Percentiles rank a stretch among this genome's conserved stretches.
phyloP scores from a whole-genome alignment of 1,140 invertebrate species.

The Drosophila obscura region DNA sequence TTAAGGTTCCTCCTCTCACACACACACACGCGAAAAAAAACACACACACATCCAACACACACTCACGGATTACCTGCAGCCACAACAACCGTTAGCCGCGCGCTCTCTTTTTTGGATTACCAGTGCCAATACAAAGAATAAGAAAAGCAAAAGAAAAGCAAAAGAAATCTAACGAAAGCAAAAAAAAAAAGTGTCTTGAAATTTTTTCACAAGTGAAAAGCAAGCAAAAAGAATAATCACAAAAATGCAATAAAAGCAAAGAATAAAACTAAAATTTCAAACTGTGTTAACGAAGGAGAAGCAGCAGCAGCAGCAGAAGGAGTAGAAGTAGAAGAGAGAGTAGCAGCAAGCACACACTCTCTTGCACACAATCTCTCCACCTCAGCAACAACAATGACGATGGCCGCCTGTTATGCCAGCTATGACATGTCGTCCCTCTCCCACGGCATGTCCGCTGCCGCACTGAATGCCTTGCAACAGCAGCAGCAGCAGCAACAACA shows the following conservation, averaged over 20 bases:
- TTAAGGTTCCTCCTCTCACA: constrained; percentile 78
- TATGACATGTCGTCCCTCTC: constrained; percentile 80
- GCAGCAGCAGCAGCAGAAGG: constrained; percentile 30
- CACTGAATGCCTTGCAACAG: constrained; percentile 42
- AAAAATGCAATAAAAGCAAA: constrained; percentile 56
- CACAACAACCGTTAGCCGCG: constrained; percentile 63
- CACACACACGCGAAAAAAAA: constrained; percentile 27
- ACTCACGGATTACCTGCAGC: constrained; percentile 69
- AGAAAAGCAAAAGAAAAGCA: constrained; percentile 22
- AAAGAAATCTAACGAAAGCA: constrained; percentile 39
- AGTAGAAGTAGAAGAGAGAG: constrained; percentile 6
- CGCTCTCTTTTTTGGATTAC: constrained; percentile 73
- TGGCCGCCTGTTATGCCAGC: constrained; percentile 83
- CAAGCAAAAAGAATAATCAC: constrained; percentile 22
- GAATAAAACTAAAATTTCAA: constrained; percentile 42
- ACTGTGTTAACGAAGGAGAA: constrained; percentile 49
- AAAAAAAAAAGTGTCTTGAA: constrained; percentile 42
- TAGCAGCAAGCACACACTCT: too few relatives aligned
- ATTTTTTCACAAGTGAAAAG: constrained; percentile 55
- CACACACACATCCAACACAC: constrained; percentile 26
- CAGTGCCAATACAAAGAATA: constrained; percentile 71
- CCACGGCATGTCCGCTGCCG: constrained; percentile 65
- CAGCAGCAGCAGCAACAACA: constrained; percentile 68
- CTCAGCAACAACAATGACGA: constrained; percentile 69
- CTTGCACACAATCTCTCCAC: too few relatives aligned